Conservation (phyloP, 2,888 invertebrate genomes). For the Unio pictorum region DNA sequence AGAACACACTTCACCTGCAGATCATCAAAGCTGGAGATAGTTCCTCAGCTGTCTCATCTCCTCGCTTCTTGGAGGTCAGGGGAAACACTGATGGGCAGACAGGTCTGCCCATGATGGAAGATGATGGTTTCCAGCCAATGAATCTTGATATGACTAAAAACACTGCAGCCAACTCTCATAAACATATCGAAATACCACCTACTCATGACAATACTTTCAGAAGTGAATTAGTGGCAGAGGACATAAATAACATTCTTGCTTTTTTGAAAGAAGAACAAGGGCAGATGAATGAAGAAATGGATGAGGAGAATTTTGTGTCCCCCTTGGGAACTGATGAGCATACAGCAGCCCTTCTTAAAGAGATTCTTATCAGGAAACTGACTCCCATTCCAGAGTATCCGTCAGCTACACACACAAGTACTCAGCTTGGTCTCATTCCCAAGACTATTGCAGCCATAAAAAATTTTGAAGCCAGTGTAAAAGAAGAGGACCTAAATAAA, state of each 20-base stretch:
- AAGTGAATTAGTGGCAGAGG: slow-evolving; percentile 19
- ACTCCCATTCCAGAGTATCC: slow-evolving; percentile 59
- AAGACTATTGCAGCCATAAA: slow-evolving; percentile 52
- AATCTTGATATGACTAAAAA: slow-evolving; percentile 56
- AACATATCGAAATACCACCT: too few species aligned
- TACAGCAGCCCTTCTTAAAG: slow-evolving; percentile 34
- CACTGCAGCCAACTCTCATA: slow-evolving; percentile 5
- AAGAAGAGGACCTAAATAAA: slow-evolving; percentile 45
- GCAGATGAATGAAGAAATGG: slow-evolving; percentile 21
- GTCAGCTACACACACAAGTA: slow-evolving; percentile 31
- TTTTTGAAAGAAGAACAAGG: slow-evolving; percentile 11
- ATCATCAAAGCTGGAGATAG: slow-evolving; percentile 20
- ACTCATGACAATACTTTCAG: too few species aligned
- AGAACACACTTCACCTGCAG: slow-evolving; percentile 7
- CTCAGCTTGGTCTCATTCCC: slow-evolving; percentile 25
- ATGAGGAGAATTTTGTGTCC: slow-evolving; percentile 21
- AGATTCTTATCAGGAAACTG: slow-evolving; percentile 45
- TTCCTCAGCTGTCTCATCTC: slow-evolving; percentile 34
- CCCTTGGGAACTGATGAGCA: slow-evolving; percentile 18
- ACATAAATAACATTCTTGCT: neutral
- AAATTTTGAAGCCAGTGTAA: slow-evolving; percentile 52
- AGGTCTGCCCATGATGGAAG: slow-evolving; percentile 35
- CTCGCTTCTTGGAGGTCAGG: slow-evolving; percentile 52
- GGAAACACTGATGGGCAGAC: slow-evolving; percentile 9
- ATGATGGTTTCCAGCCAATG: slow-evolving; percentile 59